A percentile compares a stretch with the other conserved stretches of the same genome.
phyloP scores from a whole-genome alignment of 1,140 invertebrate genomes.

The Geopemphigus sp. region DNA sequence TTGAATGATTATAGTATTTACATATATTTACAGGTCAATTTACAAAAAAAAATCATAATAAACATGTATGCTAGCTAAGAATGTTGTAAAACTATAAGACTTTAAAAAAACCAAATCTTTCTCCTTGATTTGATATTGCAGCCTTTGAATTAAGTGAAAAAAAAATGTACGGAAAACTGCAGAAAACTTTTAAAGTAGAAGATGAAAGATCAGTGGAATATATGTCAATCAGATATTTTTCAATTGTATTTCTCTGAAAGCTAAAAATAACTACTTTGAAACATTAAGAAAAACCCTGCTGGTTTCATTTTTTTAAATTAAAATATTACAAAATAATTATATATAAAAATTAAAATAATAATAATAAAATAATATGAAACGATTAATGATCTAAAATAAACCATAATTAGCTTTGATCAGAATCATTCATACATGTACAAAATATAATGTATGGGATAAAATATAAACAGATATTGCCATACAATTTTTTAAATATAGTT shows the following conservation, averaged over 20 bases:
- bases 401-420: slow-evolving; percentile 24
- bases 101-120: slow-evolving; percentile 47
- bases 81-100: slow-evolving; percentile 44
- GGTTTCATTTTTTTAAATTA: background rate
- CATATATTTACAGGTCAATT: slow-evolving; percentile 22
- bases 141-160: slow-evolving; percentile 47
- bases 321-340: slow-evolving; percentile 36
- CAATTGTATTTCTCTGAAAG: background rate
- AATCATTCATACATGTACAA: background rate
- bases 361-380: slow-evolving; percentile 39
- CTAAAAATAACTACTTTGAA: slow-evolving; percentile 5
- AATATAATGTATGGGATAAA: background rate
- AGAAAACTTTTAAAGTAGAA: slow-evolving; percentile 23
- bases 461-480: background rate
- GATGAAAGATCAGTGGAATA: slow-evolving; percentile 12
- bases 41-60: slow-evolving; percentile 14
- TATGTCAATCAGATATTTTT: background rate
- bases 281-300: background rate
- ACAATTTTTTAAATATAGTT: background rate
- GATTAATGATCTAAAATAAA: slow-evolving; percentile 20
- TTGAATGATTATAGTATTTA: slow-evolving; percentile 20
- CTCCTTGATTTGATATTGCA: slow-evolving; percentile 35
- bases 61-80: slow-evolving; percentile 5
- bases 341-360: slow-evolving; percentile 38
- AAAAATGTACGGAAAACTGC: slow-evolving; percentile 2